Conservation (phyloP, 1,140 invertebrate genomes). For the Zaprionus lachaisei region DNA sequence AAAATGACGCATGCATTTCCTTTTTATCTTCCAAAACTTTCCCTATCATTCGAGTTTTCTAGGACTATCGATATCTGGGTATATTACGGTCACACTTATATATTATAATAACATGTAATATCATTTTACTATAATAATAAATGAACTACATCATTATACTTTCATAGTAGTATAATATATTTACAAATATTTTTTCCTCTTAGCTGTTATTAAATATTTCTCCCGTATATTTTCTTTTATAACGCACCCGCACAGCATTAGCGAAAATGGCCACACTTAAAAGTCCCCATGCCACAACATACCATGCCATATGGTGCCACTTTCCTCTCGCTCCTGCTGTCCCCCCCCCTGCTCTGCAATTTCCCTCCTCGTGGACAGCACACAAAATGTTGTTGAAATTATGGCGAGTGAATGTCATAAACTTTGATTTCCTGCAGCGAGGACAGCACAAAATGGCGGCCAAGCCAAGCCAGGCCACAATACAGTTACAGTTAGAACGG, state of each 20-base stretch:
- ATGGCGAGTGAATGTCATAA: conserved; percentile 73
- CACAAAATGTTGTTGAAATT: conserved; percentile 45
- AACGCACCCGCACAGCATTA: conserved; percentile 9
- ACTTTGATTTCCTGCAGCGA: conserved; percentile 71
- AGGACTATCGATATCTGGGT: too few species aligned
- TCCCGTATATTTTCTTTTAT: neutral
- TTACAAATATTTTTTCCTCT: neutral
- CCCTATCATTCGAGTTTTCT: too few species aligned
- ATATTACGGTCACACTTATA: too few species aligned
- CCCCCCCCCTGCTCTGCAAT: neutral
- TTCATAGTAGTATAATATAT: neutral
- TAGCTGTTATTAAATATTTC: neutral
- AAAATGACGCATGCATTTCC: too few species aligned
- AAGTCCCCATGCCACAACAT: neutral
- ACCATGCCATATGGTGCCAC: neutral
- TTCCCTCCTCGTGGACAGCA: conserved; percentile 16
- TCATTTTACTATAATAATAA: neutral
- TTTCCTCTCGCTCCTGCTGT: neutral
- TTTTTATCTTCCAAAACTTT: too few species aligned
- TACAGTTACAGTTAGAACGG: conserved; percentile 52
- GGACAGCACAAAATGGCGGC: conserved; percentile 60
- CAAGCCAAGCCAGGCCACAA: conserved; percentile 43
- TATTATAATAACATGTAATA: too few species aligned
- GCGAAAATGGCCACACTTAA: conserved; percentile 12
- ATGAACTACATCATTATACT: neutral